Evolutionary conservation across 2,888 invertebrate species (phyloP), one percentile per base, ranked within the genome.

Genomic region (Dynastes maya): DNA sequence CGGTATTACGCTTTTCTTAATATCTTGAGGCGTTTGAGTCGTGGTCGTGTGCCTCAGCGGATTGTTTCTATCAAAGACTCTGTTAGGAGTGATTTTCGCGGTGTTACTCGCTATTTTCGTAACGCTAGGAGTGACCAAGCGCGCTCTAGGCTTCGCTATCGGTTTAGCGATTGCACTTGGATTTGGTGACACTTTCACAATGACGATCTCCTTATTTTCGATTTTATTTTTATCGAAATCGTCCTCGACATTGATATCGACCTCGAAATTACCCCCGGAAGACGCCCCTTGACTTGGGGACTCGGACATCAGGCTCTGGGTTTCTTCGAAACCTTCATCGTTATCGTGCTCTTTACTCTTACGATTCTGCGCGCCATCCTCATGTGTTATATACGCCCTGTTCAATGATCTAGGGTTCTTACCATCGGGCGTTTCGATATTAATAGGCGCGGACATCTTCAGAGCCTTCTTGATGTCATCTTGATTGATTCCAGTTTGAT

Each of bases 291-390:
- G 96, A 65, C 96, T 96, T 2, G 95, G 93, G 6, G 95, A 96
- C 86, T 96, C 96, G 0, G 96, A 96, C 84, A 96, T 95, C 74
- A 96, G 90, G 85, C 96, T 96, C 85, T 96, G 96, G 0, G 96
- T 96, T 89, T 97, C 97, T 87, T 97, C 96, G 85, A 97, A 97
- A 8, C 97, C 96, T 90, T 97, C 96, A 86, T 97, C 97, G 85
- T 96, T 95, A 84, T 96, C 96, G 81, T 93, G 93, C 81, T 94
- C 94, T 78, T 88, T 89, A 80, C 81, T 83, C 86, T 88, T 80
- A 77, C 87, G 79, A 86, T 88, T 80, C 87, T 83, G 40, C 83
- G 27, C 40, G n/a, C 55, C 78, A 37, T 80, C 80, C 29, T 83
- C 84, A 22, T 83, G 80, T 58, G 83, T 79, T 72, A 83, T 82